Base-by-base conservation (phyloP, 1,140 invertebrate genomes). In the Lepidurus couesii region DNA sequence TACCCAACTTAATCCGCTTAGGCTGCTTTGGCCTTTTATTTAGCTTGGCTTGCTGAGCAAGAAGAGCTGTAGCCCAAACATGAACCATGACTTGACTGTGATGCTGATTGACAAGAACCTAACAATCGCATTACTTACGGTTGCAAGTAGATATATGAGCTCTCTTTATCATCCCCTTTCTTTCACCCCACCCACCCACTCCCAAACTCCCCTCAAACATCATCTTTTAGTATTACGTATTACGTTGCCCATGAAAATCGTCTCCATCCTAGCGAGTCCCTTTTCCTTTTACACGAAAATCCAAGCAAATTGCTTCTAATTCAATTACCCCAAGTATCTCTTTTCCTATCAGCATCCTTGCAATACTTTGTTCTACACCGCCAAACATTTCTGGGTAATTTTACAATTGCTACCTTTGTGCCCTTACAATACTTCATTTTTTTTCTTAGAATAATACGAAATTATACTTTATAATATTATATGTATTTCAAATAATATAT, bases 21-120 rank as follows among this genome's bases (percentile, higher is more conserved):
- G 53, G 9, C 53, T 65, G 53, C 53, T 65, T 65, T 7, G 53
- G 53, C 53, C 53, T 65, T 65, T 65, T 65, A 65, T 65, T 65
- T 65, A 21, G 53, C 53, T 65, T 9, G 53, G 21, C 53, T 65
- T 7, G 53, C 53, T 65, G 16, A 65, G 53, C 53, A 65, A 65
- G 53, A 13, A 21, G 53, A 65, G 53, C 21, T 65, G 21, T 21
- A n/a, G 53, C 8, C 16, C 53, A 65, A 65, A 65, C 53, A 65
- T 65, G 53, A 21, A 16, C 53, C 53, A 65, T 65, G 53, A 65
- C 53, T 65, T 65, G 53, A 65, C 53, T 65, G 53, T 65, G 53
- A 65, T 65, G 53, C 53, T 65, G 53, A 65, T 65, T 65, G 53
- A 65, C 53, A 65, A 65, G 53, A 65, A 65, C 53, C 53, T 65